These are phyloP conservation scores for Trypoxylus dichotomus DNA, from an alignment of 1,140 invertebrate species.

Conservation along the genomic window DNA sequence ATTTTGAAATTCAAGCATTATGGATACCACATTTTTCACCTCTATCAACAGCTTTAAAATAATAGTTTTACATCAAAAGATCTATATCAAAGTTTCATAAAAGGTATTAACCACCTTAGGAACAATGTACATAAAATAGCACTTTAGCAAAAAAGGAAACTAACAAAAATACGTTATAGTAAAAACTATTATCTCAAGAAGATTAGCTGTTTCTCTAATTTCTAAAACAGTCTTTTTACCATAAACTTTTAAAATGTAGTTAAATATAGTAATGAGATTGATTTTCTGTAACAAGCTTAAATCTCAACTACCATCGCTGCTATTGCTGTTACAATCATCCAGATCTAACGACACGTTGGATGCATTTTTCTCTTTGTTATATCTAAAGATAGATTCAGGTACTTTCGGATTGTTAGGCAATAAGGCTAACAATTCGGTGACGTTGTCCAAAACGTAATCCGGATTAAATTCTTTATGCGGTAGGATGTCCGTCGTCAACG, in stretches of 20 bases:
- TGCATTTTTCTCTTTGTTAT: neutral
- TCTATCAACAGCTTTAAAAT: too few species aligned
- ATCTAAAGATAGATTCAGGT: neutral
- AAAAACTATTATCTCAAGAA: slow-evolving; percentile 25
- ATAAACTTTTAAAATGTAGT: slow-evolving; percentile 26
- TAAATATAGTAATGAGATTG: slow-evolving; percentile 5
- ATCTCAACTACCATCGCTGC: slow-evolving; percentile 47
- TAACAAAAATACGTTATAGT: slow-evolving; percentile 25
- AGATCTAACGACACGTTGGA: slow-evolving; percentile 34
- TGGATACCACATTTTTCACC: too few species aligned
- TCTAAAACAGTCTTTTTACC: slow-evolving; percentile 29
- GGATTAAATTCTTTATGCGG: slow-evolving; percentile 34
- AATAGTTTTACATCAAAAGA: too few species aligned
- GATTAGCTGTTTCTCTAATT: slow-evolving; percentile 24
- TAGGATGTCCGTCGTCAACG: slow-evolving; percentile 50
- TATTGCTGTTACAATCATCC: slow-evolving; percentile 49
- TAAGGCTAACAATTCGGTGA: slow-evolving; percentile 44
- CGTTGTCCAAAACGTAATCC: slow-evolving; percentile 45
- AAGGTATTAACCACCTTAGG: too few species aligned
- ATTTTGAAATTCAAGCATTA: too few species aligned
- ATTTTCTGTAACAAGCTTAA: neutral
- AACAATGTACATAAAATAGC: too few species aligned
- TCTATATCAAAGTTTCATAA: too few species aligned
- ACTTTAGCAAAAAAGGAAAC: too few species aligned
- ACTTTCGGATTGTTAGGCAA: slow-evolving; percentile 32